A percentile compares a stretch with the other conserved stretches of the same genome.
These are phyloP conservation scores for Grammomys dolichurus DNA, from an alignment of 2,113 vertebrate genomes.

Conservation along the genomic window DNA sequence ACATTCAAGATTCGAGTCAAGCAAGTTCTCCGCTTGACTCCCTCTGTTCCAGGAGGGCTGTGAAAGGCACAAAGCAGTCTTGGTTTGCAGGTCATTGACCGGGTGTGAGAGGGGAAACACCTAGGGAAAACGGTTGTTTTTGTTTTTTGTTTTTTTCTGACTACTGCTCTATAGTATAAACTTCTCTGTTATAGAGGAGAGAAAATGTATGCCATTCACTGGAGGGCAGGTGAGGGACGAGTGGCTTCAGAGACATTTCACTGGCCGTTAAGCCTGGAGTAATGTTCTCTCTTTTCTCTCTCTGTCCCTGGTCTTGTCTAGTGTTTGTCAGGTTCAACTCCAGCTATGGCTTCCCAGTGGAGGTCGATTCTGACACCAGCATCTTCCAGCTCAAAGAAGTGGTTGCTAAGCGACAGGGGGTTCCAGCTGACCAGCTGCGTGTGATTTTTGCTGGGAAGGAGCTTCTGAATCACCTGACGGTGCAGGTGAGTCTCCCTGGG, in stretches of 20 bases:
- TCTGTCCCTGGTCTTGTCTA: conserved; percentile 76
- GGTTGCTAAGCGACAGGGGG: conserved; percentile 90
- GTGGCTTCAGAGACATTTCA: neutral
- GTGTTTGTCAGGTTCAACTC: conserved; percentile 93
- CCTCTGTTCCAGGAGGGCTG: neutral
- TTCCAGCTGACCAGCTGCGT: conserved; percentile 89
- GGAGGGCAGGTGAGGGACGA: neutral
- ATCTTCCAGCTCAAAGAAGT: conserved; percentile 90
- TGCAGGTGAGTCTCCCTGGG: conserved; percentile 89
- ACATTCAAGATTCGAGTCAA: conserved; percentile 23
- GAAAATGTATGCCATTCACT: neutral
- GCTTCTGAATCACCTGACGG: conserved; percentile 89
- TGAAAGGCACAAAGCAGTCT: neutral
- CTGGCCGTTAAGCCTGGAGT: neutral
- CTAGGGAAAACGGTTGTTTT: neutral
- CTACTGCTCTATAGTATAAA: neutral
- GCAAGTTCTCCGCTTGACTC: neutral
- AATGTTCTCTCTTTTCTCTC: neutral
- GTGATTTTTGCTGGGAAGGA: conserved; percentile 93
- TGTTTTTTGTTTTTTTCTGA: neutral
- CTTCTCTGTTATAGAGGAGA: conserved; percentile 47
- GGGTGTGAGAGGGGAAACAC: neutral
- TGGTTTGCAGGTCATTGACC: conserved; percentile 66
- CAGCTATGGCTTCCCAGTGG: conserved; percentile 90
- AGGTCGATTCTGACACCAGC: conserved; percentile 87